Evolutionary conservation across 2,888 invertebrate genomes (phyloP).

Genomic region (Dryobotodes eremita): DNA sequence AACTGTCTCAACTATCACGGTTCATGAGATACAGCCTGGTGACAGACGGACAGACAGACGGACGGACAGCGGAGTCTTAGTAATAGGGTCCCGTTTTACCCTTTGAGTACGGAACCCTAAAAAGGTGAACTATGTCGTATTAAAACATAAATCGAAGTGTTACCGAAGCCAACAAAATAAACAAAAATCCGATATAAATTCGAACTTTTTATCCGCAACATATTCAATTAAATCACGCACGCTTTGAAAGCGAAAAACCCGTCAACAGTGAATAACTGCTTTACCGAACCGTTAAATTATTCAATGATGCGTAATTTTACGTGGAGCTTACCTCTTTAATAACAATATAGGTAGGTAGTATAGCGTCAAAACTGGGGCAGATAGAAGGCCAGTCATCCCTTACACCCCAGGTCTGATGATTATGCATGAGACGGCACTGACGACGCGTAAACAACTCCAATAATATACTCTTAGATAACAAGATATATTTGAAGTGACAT

Average conservation of each 20-base stretch:
- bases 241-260: conserved; percentile 31
- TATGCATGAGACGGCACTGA: conserved; percentile 74
- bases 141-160: conserved; percentile 6
- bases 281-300: conserved; percentile 50
- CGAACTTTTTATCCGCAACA: conserved; percentile 9
- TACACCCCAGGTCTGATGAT: conserved; percentile 64
- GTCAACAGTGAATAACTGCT: conserved; percentile 44
- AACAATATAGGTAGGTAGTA: conserved; percentile 16
- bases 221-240: conserved; percentile 26
- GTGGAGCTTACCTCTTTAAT: conserved; percentile 27
- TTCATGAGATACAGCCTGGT: too few species aligned
- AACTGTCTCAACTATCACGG: too few species aligned
- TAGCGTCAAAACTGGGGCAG: conserved; percentile 61
- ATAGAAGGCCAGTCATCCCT: conserved; percentile 52
- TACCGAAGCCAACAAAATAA: not conserved
- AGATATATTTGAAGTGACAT: conserved; percentile 45
- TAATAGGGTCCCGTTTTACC: too few species aligned
- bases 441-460: conserved; percentile 65
- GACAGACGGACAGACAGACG: too few species aligned
- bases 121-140: conserved; percentile 45
- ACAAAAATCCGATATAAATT: not conserved
- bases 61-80: too few species aligned
- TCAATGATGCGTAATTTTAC: conserved; percentile 57
- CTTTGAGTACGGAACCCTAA: too few species aligned
- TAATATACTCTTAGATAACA: conserved; percentile 50